Conservation (phyloP, 2,888 invertebrate genomes). For the Drosophila recens region DNA sequence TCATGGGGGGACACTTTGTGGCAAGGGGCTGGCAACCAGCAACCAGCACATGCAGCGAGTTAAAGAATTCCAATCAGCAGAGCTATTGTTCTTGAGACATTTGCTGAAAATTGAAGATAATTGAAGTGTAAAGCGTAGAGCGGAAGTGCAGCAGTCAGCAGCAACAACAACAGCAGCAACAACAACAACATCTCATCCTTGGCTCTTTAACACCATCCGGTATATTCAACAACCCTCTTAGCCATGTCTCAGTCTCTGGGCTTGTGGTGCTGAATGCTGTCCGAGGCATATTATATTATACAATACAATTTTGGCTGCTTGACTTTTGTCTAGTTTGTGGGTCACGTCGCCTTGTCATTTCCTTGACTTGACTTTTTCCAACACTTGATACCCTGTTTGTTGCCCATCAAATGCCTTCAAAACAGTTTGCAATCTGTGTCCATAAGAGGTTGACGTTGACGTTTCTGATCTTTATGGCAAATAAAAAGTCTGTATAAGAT, state of each 20-base stretch:
- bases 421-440: slow-evolving; percentile 8
- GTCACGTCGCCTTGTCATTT: slow-evolving; percentile 43
- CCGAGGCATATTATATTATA: slow-evolving; percentile 70
- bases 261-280: slow-evolving; percentile 54
- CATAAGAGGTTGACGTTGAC: not conserved
- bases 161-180: slow-evolving; percentile 21
- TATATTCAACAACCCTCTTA: slow-evolving; percentile 30
- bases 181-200: slow-evolving; percentile 1
- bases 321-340: slow-evolving; percentile 47
- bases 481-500: not conserved
- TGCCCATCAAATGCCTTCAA: not conserved
- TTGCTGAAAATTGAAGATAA: slow-evolving; percentile 81
- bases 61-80: slow-evolving; percentile 81
- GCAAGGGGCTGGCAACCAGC: slow-evolving; percentile 41
- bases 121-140: slow-evolving; percentile 79
- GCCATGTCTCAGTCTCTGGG: slow-evolving; percentile 12
- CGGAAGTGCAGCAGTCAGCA: slow-evolving; percentile 79
- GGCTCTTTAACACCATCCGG: slow-evolving; percentile 22
- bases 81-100: slow-evolving; percentile 82
- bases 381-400: not conserved
- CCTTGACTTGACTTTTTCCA: slow-evolving; percentile 5
- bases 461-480: not conserved
- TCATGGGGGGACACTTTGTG: slow-evolving; percentile 36
- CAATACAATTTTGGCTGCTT: slow-evolving; percentile 72
- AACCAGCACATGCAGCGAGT: slow-evolving; percentile 71